Percentiles rank a stretch among this genome's conserved stretches.
Conservation (phyloP, 2,888 invertebrate genomes). For the Tetropium fuscum region DNA sequence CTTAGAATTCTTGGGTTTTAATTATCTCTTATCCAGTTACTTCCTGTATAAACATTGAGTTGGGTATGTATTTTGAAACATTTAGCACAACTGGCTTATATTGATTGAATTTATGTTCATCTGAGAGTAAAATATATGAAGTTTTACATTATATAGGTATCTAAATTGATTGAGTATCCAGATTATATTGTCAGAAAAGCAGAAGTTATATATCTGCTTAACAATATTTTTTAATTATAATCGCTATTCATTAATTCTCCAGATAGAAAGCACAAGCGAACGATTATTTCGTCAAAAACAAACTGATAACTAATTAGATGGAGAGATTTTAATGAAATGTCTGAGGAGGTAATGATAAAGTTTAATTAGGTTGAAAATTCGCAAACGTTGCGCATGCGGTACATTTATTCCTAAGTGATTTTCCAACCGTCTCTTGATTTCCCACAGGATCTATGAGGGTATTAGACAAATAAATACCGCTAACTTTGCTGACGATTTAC, state of each 20-base stretch:
- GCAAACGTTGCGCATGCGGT: conserved; percentile 36
- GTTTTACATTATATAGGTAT: too few species aligned
- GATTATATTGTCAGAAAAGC: too few species aligned
- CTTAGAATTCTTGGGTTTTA: too few species aligned
- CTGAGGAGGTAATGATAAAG: conserved; percentile 23
- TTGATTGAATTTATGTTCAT: too few species aligned
- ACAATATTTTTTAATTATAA: background rate
- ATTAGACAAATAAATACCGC: conserved; percentile 62
- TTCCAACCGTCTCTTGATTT: conserved; percentile 58
- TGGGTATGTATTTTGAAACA: too few species aligned
- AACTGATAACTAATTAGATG: conserved; percentile 14
- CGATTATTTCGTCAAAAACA: conserved; percentile 2
- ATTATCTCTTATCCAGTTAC: too few species aligned
- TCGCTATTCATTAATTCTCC: background rate
- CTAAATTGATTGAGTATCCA: too few species aligned
- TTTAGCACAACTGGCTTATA: too few species aligned
- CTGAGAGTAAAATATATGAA: too few species aligned
- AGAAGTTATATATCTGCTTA: background rate
- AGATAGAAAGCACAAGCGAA: background rate
- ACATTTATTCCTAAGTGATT: conserved; percentile 31
- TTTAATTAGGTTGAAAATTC: conserved; percentile 38
- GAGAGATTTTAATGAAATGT: conserved; percentile 12
- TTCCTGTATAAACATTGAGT: too few species aligned
- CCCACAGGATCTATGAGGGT: conserved; percentile 62
- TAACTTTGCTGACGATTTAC: conserved; percentile 58